Conservation (phyloP, 2,888 invertebrate genomes). For the Halictus quadricinctus region DNA sequence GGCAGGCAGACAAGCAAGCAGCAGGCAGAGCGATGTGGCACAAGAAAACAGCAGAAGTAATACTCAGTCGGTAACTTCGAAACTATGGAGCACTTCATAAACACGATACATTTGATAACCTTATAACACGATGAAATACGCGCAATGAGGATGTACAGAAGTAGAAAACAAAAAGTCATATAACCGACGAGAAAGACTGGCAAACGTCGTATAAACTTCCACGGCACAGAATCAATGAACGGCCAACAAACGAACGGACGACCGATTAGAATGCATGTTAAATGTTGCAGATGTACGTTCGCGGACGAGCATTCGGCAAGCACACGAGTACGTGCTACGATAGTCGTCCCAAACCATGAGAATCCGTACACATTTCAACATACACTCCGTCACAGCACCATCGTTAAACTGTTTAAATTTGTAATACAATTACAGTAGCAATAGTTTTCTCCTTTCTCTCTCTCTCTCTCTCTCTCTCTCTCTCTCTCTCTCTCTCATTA, state of each 20-base stretch:
- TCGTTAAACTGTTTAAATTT: conserved; percentile 61
- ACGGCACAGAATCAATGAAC: conserved; percentile 43
- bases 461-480: conserved; percentile 22
- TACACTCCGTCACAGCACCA: conserved; percentile 57
- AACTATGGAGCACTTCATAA: conserved; percentile 55
- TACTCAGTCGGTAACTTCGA: conserved; percentile 72
- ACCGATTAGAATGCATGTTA: conserved; percentile 52
- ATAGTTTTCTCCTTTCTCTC: conserved; percentile 39
- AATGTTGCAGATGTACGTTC: conserved; percentile 44
- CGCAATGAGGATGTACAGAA: background rate
- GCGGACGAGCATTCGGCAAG: conserved; percentile 16
- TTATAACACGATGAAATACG: conserved; percentile 15
- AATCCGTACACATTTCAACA: conserved; percentile 51
- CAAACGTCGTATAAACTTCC: conserved; percentile 23
- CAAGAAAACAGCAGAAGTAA: conserved; percentile 51
- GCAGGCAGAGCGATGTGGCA: conserved; percentile 48
- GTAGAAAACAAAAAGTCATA: background rate
- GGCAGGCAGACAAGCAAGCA: conserved; percentile 7
- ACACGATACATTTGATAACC: conserved; percentile 53
- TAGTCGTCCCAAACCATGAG: conserved; percentile 32
- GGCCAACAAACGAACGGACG: conserved; percentile 26
- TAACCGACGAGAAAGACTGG: background rate
- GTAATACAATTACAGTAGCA: conserved; percentile 64
- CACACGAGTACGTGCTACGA: conserved; percentile 39
- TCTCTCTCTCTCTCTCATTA: conserved; percentile 25